Evolutionary conservation across 2,797 vertebrate species (phyloP), one percentile per base, ranked within the genome.

Genomic region (Helarctos malayanus): DNA sequence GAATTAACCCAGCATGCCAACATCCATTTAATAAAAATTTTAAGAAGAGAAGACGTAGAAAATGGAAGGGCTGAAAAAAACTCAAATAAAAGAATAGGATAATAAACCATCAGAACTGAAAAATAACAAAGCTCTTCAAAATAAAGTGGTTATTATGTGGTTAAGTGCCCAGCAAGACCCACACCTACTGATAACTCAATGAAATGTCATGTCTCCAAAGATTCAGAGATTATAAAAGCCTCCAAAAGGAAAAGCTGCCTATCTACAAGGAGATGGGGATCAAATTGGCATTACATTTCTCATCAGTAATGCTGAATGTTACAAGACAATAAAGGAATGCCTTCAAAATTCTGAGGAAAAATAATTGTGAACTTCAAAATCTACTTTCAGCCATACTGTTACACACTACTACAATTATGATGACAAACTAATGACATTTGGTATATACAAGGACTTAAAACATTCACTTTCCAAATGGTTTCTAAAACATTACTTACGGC

Each of bases 321-420:
- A 3, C 35, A 57, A 54, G 9, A 84, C 4, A 83, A 88, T 45
- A 95, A 71, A 69, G 12, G 4, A 68, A 32, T 75, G 29, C 27
- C 8, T 93, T 85, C 25, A 63, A 82, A 89, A 4, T 91, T 94
- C 16, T 93, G 21, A 35, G 38, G 69, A n/a, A 92, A 96, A 93
- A 57, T 57, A 29, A 82, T n/a, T 52, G 87, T 35, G 25, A 92
- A 78, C 18, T 82, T 94, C 2, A 79, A 95, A 94, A 49, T 78
- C 27, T 71, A 57, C 13, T 87, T 86, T 84, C 49, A 56, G n/a
- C 15, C n/a, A 7, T 25, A 45, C 18, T 78, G 18, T 56, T 84
- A 76, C 9, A 76, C 19, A 76, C 15, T 18, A 49, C 73, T 76
- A 76, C 27, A 79, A 68, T 32, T 59, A 71, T 23, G 47, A 73